These are phyloP conservation scores for Abrostola triplasia DNA, from an alignment of 2,888 invertebrate genomes.

Conservation along the genomic window DNA sequence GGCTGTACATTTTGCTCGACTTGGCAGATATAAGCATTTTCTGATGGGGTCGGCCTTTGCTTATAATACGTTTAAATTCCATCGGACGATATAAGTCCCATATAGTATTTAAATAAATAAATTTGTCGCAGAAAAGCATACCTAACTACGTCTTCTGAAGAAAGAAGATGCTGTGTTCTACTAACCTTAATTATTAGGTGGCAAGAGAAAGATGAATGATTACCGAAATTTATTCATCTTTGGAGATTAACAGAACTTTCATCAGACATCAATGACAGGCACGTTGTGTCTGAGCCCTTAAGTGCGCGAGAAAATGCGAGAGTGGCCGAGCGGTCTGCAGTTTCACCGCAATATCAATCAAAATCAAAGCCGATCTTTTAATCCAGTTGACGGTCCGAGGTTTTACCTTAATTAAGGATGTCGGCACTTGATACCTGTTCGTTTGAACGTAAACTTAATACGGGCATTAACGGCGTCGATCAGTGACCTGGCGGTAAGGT, in stretches of 20 bases:
- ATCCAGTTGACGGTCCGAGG: conserved; percentile 71
- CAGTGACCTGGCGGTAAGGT: conserved; percentile 37
- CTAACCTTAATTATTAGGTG: no score
- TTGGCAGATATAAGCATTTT: no score
- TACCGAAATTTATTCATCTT: neutral
- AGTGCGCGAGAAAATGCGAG: conserved; percentile 51
- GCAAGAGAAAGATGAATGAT: neutral
- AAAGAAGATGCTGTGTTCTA: no score
- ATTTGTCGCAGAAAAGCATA: no score
- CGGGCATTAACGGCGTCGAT: conserved; percentile 47
- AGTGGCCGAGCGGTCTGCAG: conserved; percentile 57
- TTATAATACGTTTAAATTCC: no score
- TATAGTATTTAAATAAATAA: no score
- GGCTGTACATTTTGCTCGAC: no score
- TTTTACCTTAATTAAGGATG: conserved; percentile 78
- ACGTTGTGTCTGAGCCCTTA: conserved; percentile 38
- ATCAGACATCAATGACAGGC: neutral
- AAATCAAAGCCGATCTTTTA: conserved; percentile 79
- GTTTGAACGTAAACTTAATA: conserved; percentile 44
- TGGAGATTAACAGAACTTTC: neutral
- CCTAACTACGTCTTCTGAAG: no score
- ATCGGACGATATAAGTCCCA: no score
- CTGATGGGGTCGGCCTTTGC: no score
- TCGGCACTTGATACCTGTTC: conserved; percentile 62
- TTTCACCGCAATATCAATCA: conserved; percentile 81